Conservation (phyloP, 2,888 invertebrate species). For the Cantharis rufa region DNA sequence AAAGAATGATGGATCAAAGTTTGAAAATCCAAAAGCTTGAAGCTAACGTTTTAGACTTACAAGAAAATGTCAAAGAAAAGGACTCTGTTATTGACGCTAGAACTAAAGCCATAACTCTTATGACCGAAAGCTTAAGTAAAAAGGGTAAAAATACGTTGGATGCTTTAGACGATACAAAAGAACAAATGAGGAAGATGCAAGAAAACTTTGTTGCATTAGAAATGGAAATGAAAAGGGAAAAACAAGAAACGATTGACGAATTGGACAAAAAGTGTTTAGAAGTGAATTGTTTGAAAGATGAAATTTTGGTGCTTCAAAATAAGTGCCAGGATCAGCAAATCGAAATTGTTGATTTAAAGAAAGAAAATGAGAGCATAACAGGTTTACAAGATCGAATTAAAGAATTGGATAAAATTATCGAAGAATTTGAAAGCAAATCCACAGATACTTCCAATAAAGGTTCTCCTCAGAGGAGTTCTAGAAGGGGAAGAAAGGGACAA, state of each 20-base stretch:
- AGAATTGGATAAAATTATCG: conserved; percentile 33
- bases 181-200: conserved; percentile 82
- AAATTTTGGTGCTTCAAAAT: conserved; percentile 39
- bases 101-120: conserved; percentile 76
- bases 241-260: conserved; percentile 61
- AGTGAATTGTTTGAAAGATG: conserved; percentile 53
- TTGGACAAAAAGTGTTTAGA: conserved; percentile 62
- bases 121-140: conserved; percentile 73
- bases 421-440: conserved; percentile 11
- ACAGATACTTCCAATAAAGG: conserved; percentile 2
- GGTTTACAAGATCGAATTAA: conserved; percentile 13
- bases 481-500: conserved; percentile 20
- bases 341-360: conserved; percentile 1
- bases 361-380: neutral
- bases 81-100: conserved; percentile 82
- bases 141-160: conserved; percentile 73
- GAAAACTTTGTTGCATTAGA: conserved; percentile 74
- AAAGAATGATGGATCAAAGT: conserved; percentile 67
- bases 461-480: conserved; percentile 21
- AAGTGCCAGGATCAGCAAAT: neutral
- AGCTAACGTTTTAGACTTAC: conserved; percentile 76
- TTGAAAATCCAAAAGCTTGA: conserved; percentile 75
- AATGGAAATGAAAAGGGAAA: conserved; percentile 71
- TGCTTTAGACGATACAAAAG: conserved; percentile 77
- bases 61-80: conserved; percentile 81